These are phyloP conservation scores for Flexamia atlantica DNA, from an alignment of 2,888 invertebrate species.

Conservation along the genomic window DNA sequence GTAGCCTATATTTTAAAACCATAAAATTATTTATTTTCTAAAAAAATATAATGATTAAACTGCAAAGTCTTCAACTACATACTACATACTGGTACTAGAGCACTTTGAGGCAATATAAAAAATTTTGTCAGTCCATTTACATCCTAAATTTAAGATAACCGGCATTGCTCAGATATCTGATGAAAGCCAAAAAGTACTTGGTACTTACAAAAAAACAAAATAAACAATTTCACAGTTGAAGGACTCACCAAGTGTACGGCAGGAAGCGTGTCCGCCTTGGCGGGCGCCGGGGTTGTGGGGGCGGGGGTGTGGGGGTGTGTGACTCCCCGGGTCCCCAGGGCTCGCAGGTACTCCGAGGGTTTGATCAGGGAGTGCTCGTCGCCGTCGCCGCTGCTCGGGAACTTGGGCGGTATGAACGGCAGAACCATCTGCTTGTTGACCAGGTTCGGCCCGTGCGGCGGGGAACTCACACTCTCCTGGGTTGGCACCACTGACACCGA, in stretches of 20 bases:
- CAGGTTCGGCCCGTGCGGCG: slow-evolving; percentile 73
- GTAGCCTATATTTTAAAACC: no score
- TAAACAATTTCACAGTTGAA: no score
- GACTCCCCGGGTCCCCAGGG: slow-evolving; percentile 84
- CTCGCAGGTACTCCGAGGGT: slow-evolving; percentile 93
- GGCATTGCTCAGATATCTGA: no score
- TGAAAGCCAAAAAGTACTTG: no score
- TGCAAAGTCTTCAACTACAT: no score
- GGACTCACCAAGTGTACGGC: slow-evolving; percentile 3
- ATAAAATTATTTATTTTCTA: no score
- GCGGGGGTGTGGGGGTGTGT: slow-evolving; percentile 61
- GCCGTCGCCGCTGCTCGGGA: slow-evolving; percentile 81
- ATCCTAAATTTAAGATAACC: no score
- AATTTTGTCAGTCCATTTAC: no score
- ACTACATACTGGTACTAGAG: no score
- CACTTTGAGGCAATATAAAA: no score
- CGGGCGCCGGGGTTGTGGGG: slow-evolving; percentile 71
- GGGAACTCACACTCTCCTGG: slow-evolving; percentile 54
- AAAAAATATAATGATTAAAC: no score
- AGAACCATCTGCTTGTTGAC: slow-evolving; percentile 91
- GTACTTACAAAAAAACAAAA: no score
- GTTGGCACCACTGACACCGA: slow-evolving; percentile 44
- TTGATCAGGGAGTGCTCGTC: slow-evolving; percentile 92
- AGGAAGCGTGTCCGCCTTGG: slow-evolving; percentile 43
- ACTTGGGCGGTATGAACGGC: slow-evolving; percentile 95